Conservation (phyloP, 2,797 vertebrate genomes). For the Gila robusta region DNA sequence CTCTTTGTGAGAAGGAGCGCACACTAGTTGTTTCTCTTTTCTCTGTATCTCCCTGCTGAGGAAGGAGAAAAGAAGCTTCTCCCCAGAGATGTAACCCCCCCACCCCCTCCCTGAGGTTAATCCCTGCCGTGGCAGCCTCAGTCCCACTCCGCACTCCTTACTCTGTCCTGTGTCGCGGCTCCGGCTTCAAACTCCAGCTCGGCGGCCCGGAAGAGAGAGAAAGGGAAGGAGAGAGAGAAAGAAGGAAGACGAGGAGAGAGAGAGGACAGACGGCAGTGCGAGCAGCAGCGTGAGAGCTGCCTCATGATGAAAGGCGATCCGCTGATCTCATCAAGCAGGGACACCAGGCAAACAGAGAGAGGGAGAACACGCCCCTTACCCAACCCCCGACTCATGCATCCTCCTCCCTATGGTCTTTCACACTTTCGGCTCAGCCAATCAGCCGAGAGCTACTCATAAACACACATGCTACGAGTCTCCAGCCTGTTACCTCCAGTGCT, state of each 20-base stretch:
- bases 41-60: conserved; percentile 58
- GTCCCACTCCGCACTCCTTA: conserved; percentile 58
- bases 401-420: conserved; percentile 49
- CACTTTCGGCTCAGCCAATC: conserved; percentile 65
- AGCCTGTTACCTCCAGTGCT: conserved; percentile 42
- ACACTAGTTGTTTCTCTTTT: conserved; percentile 45
- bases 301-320: conserved; percentile 76
- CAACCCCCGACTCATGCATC: conserved; percentile 60
- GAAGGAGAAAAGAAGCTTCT: conserved; percentile 66
- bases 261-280: conserved; percentile 51
- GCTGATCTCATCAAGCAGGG: conserved; percentile 79
- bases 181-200: conserved; percentile 43
- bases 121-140: conserved; percentile 74
- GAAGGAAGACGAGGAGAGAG: conserved; percentile 27
- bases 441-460: conserved; percentile 19
- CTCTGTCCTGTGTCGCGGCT: conserved; percentile 32
- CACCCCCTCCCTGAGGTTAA: conserved; percentile 73
- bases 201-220: conserved; percentile 7
- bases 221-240: conserved; percentile 21
- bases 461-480: conserved; percentile 35
- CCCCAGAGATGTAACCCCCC: conserved; percentile 65
- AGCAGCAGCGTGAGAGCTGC: conserved; percentile 54
- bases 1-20: conserved; percentile 25
- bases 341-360: conserved; percentile 73
- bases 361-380: conserved; percentile 66